Evolutionary conservation across 2,113 vertebrate genomes (phyloP), one percentile per base, ranked within the genome.

Genomic region (Toxotes chatareus): DNA sequence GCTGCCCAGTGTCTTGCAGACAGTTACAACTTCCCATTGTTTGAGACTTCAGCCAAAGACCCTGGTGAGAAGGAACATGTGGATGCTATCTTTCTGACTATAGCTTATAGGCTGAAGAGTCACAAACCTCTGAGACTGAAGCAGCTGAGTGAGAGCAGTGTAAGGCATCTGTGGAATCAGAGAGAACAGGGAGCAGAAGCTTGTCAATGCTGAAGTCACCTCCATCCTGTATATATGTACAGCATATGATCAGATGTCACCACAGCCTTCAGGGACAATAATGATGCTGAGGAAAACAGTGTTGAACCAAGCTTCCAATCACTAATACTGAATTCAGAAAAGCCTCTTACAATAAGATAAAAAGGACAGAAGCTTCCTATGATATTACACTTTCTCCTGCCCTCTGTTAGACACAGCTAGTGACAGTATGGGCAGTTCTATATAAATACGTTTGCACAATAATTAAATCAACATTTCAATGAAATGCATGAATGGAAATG

Each of bases 11-110:
- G 92, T 44, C 68, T 95, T 0, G 94, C 94, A 0, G 94, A 95
- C 80, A 76, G 86, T 59, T 95, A 94, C 88, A 88, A 93, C 87
- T 94, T 94, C 61, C 95, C 95, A 0, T 88, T 95, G 16, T 95
- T 95, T 78, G 94, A 95, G 88, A 95, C 95, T 4, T 95, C 95
- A 1, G 95, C 95, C 64, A 95, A 94, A 77, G 95, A 95, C 51
- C 92, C 92, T 0, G 49, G 68, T 0, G 95, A 95, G 86, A 94
- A 94, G 73, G 94, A 94, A 60, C 89, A 95, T 0, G 93, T 95
- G 1, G 94, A 95, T 16, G 91, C 94, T 17, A 95, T 95, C 72
- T 95, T 95, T 83, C 88, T 95, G 78, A 95, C 95, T 14, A 79
- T 95, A 78, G 95, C 95, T 36, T 94, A 95, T 59, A 93, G 91